Conservation (phyloP, 2,888 invertebrate species). For the Pecten maximus region DNA sequence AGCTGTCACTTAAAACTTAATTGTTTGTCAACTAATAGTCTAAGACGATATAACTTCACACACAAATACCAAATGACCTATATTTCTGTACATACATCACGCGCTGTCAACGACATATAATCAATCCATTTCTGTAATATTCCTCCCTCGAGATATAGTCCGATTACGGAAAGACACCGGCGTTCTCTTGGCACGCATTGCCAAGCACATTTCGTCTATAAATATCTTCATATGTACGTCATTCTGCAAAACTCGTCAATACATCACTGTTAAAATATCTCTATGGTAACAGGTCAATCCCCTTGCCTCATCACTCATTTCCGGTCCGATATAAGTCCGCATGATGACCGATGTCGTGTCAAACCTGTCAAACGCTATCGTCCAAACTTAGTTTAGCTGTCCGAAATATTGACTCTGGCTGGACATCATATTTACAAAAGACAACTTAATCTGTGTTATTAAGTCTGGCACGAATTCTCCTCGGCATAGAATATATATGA, state of each 20-base stretch:
- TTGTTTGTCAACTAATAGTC: too few species aligned
- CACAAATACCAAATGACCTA: not conserved
- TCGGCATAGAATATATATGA: not conserved
- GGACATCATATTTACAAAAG: not conserved
- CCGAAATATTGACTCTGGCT: not conserved
- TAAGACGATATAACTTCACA: too few species aligned
- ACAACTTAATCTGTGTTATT: not conserved
- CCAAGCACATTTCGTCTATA: not conserved
- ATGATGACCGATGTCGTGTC: not conserved
- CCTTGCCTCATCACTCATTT: not conserved
- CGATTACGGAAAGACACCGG: not conserved
- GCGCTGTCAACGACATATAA: too few species aligned
- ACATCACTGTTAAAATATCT: not conserved
- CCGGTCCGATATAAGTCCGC: not conserved
- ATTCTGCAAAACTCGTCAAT: not conserved
- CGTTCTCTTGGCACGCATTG: not conserved
- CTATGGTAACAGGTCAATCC: not conserved
- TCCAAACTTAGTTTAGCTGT: not conserved
- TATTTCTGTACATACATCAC: not conserved
- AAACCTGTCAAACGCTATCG: not conserved
- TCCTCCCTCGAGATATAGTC: not conserved
- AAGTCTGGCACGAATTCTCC: not conserved
- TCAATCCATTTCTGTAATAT: not conserved
- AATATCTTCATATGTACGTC: not conserved
- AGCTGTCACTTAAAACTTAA: too few species aligned